These are phyloP conservation scores for Sebastes miniatus DNA, from an alignment of 2,797 vertebrate species.

Conservation along the genomic window DNA sequence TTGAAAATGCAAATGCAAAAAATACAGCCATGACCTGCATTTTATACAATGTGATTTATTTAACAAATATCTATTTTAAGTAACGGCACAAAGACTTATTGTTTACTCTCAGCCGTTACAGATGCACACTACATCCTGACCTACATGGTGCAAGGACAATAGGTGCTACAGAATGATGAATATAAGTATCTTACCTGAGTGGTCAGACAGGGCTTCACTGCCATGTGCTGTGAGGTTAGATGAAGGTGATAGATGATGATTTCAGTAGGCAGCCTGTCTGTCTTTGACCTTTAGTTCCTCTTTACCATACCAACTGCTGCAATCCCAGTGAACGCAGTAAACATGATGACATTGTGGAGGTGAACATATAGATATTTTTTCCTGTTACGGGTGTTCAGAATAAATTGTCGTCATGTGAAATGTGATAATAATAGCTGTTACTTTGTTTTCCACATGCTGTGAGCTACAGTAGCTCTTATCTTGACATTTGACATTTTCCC, in stretches of 20 bases:
- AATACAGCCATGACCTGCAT: not conserved
- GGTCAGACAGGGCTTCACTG: conserved; percentile 31
- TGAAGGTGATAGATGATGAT: conserved; percentile 56
- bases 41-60: not conserved
- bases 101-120: conserved; percentile 7
- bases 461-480: not conserved
- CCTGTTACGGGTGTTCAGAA: not conserved
- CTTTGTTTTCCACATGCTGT: not conserved
- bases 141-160: conserved; percentile 50
- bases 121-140: conserved; percentile 23
- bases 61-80: not conserved
- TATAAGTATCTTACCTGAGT: conserved; percentile 32
- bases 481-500: conserved; percentile 2
- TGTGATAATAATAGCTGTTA: conserved; percentile 1
- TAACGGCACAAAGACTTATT: not conserved
- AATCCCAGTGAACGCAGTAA: not conserved
- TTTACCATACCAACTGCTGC: conserved; percentile 21
- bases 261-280: conserved; percentile 16
- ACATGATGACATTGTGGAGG: conserved; percentile 12
- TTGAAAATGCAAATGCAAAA: not conserved
- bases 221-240: conserved; percentile 37
- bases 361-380: not conserved
- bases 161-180: conserved; percentile 45
- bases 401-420: not conserved
- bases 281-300: conserved; percentile 53